Evolutionary conservation across 2,888 invertebrate genomes (phyloP).

Genomic region (Caenorhabditis zanzibari): DNA sequence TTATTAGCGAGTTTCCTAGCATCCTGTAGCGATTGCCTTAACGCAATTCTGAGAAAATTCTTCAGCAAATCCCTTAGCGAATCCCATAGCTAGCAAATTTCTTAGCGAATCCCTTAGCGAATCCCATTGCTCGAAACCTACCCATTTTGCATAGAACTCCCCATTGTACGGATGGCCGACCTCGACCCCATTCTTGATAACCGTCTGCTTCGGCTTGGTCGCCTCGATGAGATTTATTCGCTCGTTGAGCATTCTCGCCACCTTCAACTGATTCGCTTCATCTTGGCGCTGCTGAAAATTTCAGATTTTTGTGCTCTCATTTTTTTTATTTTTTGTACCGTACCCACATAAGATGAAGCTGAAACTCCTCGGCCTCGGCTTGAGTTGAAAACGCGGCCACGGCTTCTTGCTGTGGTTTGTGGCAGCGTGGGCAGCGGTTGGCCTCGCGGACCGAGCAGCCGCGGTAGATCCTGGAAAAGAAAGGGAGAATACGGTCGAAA

Average conservation of each 20-base stretch:
- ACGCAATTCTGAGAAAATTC: neutral
- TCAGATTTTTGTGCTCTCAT: neutral
- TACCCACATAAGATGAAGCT: neutral
- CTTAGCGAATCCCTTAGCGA: no score
- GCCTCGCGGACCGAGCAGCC: neutral
- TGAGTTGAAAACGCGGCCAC: neutral
- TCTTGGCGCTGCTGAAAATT: neutral
- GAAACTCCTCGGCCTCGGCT: neutral
- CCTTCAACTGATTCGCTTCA: neutral
- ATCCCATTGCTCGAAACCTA: neutral
- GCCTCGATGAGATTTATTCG: neutral
- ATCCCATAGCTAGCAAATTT: no score
- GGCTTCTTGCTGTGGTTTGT: neutral
- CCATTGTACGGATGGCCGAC: neutral
- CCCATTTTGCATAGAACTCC: constrained; percentile 6
- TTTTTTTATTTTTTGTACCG: no score
- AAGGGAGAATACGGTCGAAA: no score
- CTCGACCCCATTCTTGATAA: neutral
- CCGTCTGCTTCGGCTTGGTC: constrained; percentile 1
- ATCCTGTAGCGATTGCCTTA: no score
- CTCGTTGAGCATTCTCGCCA: neutral
- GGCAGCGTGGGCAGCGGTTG: neutral
- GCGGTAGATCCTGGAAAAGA: neutral
- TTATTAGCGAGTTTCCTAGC: no score
- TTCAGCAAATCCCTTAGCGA: no score